phyloP scores from a whole-genome alignment of 1,140 invertebrate genomes.

The Heliconius hermathena region DNA sequence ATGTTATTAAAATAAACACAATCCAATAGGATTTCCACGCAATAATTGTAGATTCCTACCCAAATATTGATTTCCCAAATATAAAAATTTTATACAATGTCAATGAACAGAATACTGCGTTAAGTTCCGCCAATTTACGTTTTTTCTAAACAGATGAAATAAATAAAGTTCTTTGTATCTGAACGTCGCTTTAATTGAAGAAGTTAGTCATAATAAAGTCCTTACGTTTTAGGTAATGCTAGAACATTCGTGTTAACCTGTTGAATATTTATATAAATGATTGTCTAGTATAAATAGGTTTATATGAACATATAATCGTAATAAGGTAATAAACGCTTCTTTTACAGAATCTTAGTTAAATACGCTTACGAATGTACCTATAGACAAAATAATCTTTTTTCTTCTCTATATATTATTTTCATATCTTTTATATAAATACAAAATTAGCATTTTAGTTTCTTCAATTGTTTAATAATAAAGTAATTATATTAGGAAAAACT shows the following conservation, averaged over 20 bases:
- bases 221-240: neutral
- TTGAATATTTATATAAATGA: slow-evolving; percentile 9
- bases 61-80: too few relatives aligned
- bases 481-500: too few relatives aligned
- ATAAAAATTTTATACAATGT: too few relatives aligned
- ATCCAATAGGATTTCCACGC: too few relatives aligned
- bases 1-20: too few relatives aligned
- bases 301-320: neutral
- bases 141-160: neutral
- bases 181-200: neutral
- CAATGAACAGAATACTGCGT: neutral
- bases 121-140: neutral
- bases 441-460: too few relatives aligned
- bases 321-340: neutral
- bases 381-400: neutral
- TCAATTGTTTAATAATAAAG: too few relatives aligned
- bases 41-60: too few relatives aligned
- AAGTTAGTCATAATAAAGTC: neutral
- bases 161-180: neutral
- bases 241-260: neutral
- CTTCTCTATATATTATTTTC: too few relatives aligned
- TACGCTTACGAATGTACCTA: neutral
- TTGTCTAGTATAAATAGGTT: slow-evolving; percentile 1
- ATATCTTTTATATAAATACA: too few relatives aligned
- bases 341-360: neutral